Base-by-base conservation (phyloP, 2,113 vertebrate genomes). In the Antechinus stuartii region DNA sequence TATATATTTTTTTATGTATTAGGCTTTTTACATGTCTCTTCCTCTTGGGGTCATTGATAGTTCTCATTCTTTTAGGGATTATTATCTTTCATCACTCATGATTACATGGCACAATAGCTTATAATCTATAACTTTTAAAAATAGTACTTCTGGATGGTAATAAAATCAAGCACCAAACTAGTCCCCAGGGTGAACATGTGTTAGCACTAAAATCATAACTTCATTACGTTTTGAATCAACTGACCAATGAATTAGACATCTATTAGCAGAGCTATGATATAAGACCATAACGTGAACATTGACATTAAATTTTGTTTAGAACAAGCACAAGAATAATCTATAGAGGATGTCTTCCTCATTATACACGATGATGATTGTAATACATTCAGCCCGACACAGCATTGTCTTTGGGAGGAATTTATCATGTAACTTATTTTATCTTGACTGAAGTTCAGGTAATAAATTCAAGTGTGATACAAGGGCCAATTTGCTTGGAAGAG, bases 341-440 rank as follows among this genome's bases (percentile, higher is more conserved):
- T 22, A 96, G 90, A 76, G 54, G 23, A 92, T 95, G 26, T 95
- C 90, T 95, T 91, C 91, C 57, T 98, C 97, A 96, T 97, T 93
- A 89, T 54, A 95, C 92, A 95, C 91, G 91, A 95, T 95, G 90
- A 90, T 92, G 95, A 97, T 97, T 96, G 93, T 93, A 95, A 96
- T 97, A 96, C 93, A 56, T 97, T 96, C 92, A 96, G 54, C 95
- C 96, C 97, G 95, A 97, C 46, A 97, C 23, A 92, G 91, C 50
- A 96, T 96, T 96, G 93, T 97, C 91, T 95, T 95, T 96, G 92
- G 19, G n/a, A 93, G 57, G 95, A 96, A 97, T 97, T 97, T 91
- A 90, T 93, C 95, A 35, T 49, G 57, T 19, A 91, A 53, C 95
- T 96, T 96, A 92, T 95, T 91, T 93, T 95, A 92, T 96, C 91